Conservation (phyloP, 1,140 invertebrate species). For the Rhopalosiphum maidis region DNA sequence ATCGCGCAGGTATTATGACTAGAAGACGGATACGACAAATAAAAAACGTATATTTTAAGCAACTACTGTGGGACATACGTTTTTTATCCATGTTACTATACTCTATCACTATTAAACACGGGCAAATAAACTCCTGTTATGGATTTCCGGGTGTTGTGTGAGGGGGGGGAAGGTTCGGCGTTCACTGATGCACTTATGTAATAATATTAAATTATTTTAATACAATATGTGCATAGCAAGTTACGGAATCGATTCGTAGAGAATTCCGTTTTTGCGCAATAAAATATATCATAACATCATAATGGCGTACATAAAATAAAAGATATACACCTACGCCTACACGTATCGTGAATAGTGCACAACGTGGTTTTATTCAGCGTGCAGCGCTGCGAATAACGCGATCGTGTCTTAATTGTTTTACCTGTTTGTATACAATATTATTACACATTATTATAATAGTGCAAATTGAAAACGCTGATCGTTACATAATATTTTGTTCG, state of each 20-base stretch:
- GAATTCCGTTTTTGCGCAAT: slow-evolving; percentile 5
- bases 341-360: no score
- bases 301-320: neutral
- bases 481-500: neutral
- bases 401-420: neutral
- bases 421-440: neutral
- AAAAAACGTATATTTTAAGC: neutral
- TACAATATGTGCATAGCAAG: neutral
- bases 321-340: no score
- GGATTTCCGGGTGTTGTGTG: no score
- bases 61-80: neutral
- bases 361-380: neutral
- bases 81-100: no score
- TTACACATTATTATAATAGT: neutral
- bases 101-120: no score
- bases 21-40: neutral
- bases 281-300: neutral
- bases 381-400: neutral
- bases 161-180: no score
- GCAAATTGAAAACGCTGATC: neutral
- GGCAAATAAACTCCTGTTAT: no score
- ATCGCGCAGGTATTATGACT: neutral
- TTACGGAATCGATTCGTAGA: neutral
- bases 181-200: no score
- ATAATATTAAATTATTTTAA: no score